Base-by-base conservation (phyloP, 2,797 vertebrate genomes). In the Sebastes cheni region DNA sequence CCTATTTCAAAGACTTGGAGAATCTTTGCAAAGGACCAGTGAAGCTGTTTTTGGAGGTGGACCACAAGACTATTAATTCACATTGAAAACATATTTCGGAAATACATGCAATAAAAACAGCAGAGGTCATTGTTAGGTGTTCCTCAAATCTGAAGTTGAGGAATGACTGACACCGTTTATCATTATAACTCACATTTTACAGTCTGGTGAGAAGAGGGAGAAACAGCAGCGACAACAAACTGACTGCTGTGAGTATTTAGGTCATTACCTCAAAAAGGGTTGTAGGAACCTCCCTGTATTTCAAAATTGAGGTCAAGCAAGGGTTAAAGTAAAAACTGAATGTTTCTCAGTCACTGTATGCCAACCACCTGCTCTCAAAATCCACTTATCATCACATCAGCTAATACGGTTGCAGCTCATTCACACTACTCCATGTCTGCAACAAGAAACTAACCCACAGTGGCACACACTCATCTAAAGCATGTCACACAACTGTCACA, bases 401-500 rank as follows among this genome's bases (percentile, higher is more conserved):
- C 66, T 79, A 55, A 82, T 85, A 64, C 27, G 62, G 74, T 75
- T 77, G 39, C 67, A 67, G 77, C 61, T 80, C 6, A 67, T 71
- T 76, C 75, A 80, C 80, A 84, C 72, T 6, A 29, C 29, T 67
- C 64, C 60, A 64, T 18, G 23, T 79, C 68, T 12, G 8, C 52
- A 30, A 59, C 62, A 54, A 65, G 62, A 79, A 72, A 79, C 67
- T 13, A 79, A 65, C 79, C 65, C 72, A 76, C 65, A 39, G 55
- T 34, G 58, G 54, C 75, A 77, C 74, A 75, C 46, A 11, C 77
- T 79, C 83, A 73, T 72, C 72, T 66, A 54, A 80, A 87, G 73
- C 68, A 76, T 55, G 62, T 84, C 86, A 83, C 81, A 79, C 87
- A 81, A 68, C 85, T 81, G 80, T 86, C 87, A 90, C 77, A 85